Percentiles rank a stretch among this genome's conserved stretches.
These are phyloP conservation scores for Cranoglanis bouderius DNA, from an alignment of 2,113 vertebrate species.

Conservation along the genomic window DNA sequence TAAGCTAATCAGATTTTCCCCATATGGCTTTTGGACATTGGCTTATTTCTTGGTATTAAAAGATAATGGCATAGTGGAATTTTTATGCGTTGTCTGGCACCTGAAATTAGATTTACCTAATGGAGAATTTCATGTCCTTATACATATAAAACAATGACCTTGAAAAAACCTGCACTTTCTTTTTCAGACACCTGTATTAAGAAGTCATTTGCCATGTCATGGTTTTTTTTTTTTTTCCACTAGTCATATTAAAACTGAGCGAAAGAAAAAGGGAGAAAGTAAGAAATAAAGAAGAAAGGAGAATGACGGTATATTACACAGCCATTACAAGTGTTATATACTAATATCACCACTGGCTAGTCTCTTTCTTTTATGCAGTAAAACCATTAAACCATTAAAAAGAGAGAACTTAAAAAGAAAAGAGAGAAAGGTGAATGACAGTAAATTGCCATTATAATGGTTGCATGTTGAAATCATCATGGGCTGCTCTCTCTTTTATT, in stretches of 20 bases:
- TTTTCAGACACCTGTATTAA: background rate
- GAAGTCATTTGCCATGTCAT: too few relatives aligned
- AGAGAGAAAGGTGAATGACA: background rate
- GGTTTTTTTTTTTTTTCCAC: background rate
- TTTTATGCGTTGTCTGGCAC: background rate
- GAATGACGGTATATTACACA: background rate
- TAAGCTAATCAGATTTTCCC: background rate
- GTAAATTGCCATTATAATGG: slow-evolving; percentile 1
- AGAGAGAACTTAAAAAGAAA: background rate
- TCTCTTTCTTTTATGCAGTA: background rate
- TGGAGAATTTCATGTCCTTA: background rate
- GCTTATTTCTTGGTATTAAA: background rate
- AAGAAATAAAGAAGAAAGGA: background rate
- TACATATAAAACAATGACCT: background rate
- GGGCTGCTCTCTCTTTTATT: background rate
- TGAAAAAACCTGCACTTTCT: background rate
- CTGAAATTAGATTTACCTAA: background rate
- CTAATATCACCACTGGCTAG: background rate
- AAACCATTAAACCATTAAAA: background rate
- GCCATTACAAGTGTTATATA: background rate
- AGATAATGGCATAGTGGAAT: background rate
- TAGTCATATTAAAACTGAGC: background rate
- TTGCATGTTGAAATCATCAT: background rate
- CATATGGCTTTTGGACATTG: background rate
- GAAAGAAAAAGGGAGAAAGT: background rate